Evolutionary conservation across 2,113 vertebrate species (phyloP).

Genomic region (Thamnophis sirtalis): DNA sequence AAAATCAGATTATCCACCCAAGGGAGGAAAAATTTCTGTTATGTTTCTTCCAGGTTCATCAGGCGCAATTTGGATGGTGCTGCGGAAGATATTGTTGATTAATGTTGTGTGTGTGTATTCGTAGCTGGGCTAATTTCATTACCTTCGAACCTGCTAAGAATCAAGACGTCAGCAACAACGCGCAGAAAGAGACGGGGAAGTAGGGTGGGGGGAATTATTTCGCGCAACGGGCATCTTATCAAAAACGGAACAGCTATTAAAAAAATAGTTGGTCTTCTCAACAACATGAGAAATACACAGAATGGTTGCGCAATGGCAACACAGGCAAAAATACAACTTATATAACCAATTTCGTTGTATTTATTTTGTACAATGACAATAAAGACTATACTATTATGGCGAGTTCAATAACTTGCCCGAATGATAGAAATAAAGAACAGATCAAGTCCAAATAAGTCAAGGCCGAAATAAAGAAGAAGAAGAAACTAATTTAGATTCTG

Average conservation of each 20-base stretch:
- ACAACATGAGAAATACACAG: slow-evolving; percentile 41
- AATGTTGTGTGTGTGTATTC: slow-evolving; percentile 65
- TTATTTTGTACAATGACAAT: too few relatives aligned
- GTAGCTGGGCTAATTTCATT: slow-evolving; percentile 68
- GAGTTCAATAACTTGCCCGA: not conserved
- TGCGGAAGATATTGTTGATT: slow-evolving; percentile 66
- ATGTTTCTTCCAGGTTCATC: slow-evolving; percentile 61
- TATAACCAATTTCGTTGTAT: too few relatives aligned
- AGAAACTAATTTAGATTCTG: not conserved
- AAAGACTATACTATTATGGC: not conserved
- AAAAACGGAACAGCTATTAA: slow-evolving; percentile 40
- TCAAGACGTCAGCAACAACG: slow-evolving; percentile 70
- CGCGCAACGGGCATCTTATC: slow-evolving; percentile 61
- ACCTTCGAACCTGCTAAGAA: slow-evolving; percentile 77
- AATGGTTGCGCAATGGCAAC: not conserved
- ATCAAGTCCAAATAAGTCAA: not conserved
- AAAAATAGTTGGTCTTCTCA: slow-evolving; percentile 24
- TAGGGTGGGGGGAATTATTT: slow-evolving; percentile 52
- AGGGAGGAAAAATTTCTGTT: slow-evolving; percentile 68
- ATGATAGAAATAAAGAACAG: not conserved
- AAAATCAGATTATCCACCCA: slow-evolving; percentile 59
- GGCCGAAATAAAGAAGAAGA: slow-evolving; percentile 8
- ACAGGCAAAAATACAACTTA: not conserved
- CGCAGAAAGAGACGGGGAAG: slow-evolving; percentile 58
- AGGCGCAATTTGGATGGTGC: slow-evolving; percentile 65